These are phyloP conservation scores for Nothocercus julius DNA, from an alignment of 2,113 vertebrate species.

Conservation along the genomic window DNA sequence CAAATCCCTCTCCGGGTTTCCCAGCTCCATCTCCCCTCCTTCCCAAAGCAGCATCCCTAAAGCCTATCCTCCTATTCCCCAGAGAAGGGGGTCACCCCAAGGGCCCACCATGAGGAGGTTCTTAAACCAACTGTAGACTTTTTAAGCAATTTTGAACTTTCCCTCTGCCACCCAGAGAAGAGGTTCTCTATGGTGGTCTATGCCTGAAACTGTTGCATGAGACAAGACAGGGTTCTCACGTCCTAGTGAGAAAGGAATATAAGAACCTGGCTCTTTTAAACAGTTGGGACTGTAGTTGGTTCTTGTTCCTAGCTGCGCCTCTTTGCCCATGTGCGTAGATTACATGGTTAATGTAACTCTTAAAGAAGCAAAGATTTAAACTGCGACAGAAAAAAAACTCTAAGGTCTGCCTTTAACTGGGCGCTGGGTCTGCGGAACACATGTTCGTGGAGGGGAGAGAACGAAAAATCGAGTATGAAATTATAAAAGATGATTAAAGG, in stretches of 20 bases:
- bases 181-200: constrained; percentile 37
- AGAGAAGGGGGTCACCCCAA: background rate
- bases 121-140: background rate
- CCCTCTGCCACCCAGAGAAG: background rate
- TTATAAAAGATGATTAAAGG: constrained; percentile 72
- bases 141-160: background rate
- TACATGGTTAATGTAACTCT: constrained; percentile 68
- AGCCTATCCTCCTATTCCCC: background rate
- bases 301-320: constrained; percentile 46
- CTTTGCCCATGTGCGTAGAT: constrained; percentile 53
- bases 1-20: background rate
- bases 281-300: background rate
- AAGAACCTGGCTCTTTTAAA: background rate
- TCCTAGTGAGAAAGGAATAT: constrained; percentile 42
- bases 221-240: constrained; percentile 52
- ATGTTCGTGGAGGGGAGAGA: constrained; percentile 58
- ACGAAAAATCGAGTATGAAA: constrained; percentile 64
- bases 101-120: background rate
- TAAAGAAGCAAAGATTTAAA: constrained; percentile 63
- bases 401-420: constrained; percentile 20
- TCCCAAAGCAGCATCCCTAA: background rate
- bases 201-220: constrained; percentile 1
- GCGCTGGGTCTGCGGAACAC: constrained; percentile 60
- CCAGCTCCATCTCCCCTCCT: background rate
- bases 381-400: background rate